phyloP scores from a whole-genome alignment of 2,888 invertebrate species.

The Leptinotarsa haldemani region DNA sequence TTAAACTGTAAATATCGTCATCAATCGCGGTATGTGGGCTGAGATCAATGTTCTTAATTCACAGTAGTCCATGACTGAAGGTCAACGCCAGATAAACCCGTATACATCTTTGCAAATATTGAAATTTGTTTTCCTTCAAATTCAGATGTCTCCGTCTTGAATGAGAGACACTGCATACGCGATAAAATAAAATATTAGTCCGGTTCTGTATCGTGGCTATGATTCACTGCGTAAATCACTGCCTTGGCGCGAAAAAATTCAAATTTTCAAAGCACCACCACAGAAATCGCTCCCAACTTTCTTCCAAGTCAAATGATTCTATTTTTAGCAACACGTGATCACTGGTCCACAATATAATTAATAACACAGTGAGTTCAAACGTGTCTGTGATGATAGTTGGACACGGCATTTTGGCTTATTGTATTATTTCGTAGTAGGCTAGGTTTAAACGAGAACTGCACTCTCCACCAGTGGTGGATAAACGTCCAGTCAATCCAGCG shows the following conservation, averaged over 20 bases:
- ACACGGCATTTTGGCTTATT: neutral
- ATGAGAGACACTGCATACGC: no score
- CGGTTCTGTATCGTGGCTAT: neutral
- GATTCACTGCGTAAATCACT: neutral
- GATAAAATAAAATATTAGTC: neutral
- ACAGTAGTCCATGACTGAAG: no score
- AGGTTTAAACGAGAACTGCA: neutral
- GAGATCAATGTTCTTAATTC: no score
- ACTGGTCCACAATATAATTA: constrained; percentile 3
- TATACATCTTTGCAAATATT: no score
- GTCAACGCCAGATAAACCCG: no score
- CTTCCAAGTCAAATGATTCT: neutral
- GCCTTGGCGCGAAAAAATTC: neutral
- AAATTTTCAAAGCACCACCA: neutral
- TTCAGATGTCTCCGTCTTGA: no score
- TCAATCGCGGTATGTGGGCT: no score
- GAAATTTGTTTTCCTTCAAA: no score
- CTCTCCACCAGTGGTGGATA: neutral
- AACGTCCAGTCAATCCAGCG: no score
- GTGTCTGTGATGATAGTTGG: neutral
- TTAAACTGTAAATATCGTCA: no score
- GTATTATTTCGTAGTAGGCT: no score
- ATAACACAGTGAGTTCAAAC: neutral
- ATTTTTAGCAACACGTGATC: neutral
- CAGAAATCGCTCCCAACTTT: neutral